A percentile compares a stretch with the other conserved stretches of the same genome.
Conservation (phyloP, 2,797 vertebrate species). For the Eulemur coronatus region DNA sequence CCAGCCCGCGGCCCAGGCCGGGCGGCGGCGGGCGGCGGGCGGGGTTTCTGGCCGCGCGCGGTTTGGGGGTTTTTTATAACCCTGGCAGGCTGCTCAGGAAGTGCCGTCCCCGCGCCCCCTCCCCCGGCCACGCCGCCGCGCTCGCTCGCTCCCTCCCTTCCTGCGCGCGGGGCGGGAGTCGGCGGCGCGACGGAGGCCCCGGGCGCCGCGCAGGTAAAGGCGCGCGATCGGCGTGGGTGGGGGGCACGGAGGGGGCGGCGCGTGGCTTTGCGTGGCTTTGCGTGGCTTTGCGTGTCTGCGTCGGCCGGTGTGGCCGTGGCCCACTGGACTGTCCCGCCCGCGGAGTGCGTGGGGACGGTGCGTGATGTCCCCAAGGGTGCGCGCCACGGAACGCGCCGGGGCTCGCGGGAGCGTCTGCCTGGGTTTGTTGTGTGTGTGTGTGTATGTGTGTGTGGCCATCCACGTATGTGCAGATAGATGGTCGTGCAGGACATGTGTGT, state of each 20-base stretch:
- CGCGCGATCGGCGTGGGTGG: background rate
- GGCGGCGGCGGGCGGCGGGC: slow-evolving; percentile 83
- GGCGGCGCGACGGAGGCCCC: slow-evolving; percentile 38
- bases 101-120: slow-evolving; percentile 73
- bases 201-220: slow-evolving; percentile 40
- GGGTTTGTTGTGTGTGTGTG: background rate
- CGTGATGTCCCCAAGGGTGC: background rate
- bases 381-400: background rate
- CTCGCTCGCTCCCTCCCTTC: slow-evolving; percentile 78
- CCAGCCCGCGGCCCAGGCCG: slow-evolving; percentile 64
- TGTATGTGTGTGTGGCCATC: background rate
- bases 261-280: background rate
- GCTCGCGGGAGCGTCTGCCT: background rate
- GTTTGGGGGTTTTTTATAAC: slow-evolving; percentile 69
- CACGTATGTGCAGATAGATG: background rate
- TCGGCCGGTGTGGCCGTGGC: background rate
- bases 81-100: slow-evolving; percentile 76
- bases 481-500: background rate
- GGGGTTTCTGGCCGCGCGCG: slow-evolving; percentile 62
- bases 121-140: slow-evolving; percentile 75
- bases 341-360: background rate
- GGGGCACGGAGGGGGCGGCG: background rate
- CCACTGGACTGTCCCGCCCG: background rate
- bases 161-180: slow-evolving; percentile 65
- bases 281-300: background rate